These are phyloP conservation scores for Philereme vetulata DNA, from an alignment of 2,888 invertebrate genomes.

Conservation along the genomic window DNA sequence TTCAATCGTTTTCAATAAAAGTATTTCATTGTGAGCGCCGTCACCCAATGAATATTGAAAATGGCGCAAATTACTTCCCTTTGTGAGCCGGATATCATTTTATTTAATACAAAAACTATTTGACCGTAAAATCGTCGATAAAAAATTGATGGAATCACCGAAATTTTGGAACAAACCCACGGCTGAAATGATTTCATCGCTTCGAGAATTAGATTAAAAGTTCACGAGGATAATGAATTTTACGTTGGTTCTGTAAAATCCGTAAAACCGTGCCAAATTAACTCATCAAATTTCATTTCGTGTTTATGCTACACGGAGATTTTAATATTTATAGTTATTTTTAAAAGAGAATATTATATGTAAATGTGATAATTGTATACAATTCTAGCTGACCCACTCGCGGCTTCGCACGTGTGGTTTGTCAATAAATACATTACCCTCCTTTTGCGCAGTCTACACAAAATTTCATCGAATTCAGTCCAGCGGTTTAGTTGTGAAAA, in stretches of 20 bases:
- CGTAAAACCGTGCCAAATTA: slow-evolving; percentile 13
- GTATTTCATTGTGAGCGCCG: slow-evolving; percentile 15
- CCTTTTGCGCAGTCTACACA: too few species aligned
- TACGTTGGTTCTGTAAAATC: slow-evolving; percentile 14
- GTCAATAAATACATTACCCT: too few species aligned
- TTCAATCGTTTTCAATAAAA: slow-evolving; percentile 29
- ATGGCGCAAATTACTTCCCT: slow-evolving; percentile 30
- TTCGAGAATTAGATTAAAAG: slow-evolving; percentile 23
- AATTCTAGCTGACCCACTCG: too few species aligned
- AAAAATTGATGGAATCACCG: slow-evolving; percentile 20
- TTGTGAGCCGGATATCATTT: slow-evolving; percentile 31
- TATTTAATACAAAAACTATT: slow-evolving; percentile 35
- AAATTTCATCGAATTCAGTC: too few species aligned
- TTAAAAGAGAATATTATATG: too few species aligned
- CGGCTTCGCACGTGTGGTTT: too few species aligned
- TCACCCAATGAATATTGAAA: slow-evolving; percentile 26
- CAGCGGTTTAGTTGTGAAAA: too few species aligned
- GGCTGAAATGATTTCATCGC: slow-evolving; percentile 14
- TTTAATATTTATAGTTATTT: too few species aligned
- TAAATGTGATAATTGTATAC: too few species aligned
- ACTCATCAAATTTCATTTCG: not conserved
- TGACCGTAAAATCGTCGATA: slow-evolving; percentile 29
- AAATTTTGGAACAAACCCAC: slow-evolving; percentile 17
- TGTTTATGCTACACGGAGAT: too few species aligned
- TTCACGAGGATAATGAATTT: slow-evolving; percentile 20